Base-by-base conservation (phyloP, 2,888 invertebrate genomes). In the Mongoloraphidia duomilia region DNA sequence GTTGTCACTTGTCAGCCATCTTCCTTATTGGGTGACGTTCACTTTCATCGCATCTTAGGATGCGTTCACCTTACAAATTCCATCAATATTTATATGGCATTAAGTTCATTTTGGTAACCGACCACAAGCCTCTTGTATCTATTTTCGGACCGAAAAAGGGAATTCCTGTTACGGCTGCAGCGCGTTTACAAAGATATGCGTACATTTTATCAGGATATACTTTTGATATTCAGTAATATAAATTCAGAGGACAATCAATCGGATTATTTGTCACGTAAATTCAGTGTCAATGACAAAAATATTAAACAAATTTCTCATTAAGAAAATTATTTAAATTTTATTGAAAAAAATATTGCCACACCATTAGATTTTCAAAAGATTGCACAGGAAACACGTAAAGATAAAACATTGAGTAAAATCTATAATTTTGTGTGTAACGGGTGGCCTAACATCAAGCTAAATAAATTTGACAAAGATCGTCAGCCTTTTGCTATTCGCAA, bases 31-130 rank as follows among this genome's bases (percentile, higher is more conserved):
- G n/a, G n/a, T n/a, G n/a, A n/a, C n/a, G n/a, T n/a, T n/a, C n/a
- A n/a, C n/a, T n/a, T n/a, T n/a, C n/a, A n/a, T n/a, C n/a, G n/a
- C n/a, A n/a, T n/a, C n/a, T n/a, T n/a, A n/a, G n/a, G n/a, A n/a
- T n/a, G n/a, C n/a, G n/a, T n/a, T n/a, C n/a, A n/a, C n/a, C n/a
- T n/a, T n/a, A n/a, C n/a, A n/a, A n/a, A n/a, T n/a, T 58, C 34
- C 52, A 58, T 50, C 52, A 58, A 44, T 59, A 53, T 47, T 35
- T 59, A 13, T 57, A 55, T 47, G 59, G 56, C 1, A 47, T 52
- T 13, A 46, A 54, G 36, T 59, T 53, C 41, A 45, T 37, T 8
- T 43, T 57, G 34, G 50, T 54, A 37, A 56, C 55, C 5, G 55
- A 57, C 47, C 49, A 56, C 36, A 47, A 52, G 36, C 53, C 55